Evolutionary conservation across 2,113 vertebrate species (phyloP).

Genomic region (Pseudopipra pipra): DNA sequence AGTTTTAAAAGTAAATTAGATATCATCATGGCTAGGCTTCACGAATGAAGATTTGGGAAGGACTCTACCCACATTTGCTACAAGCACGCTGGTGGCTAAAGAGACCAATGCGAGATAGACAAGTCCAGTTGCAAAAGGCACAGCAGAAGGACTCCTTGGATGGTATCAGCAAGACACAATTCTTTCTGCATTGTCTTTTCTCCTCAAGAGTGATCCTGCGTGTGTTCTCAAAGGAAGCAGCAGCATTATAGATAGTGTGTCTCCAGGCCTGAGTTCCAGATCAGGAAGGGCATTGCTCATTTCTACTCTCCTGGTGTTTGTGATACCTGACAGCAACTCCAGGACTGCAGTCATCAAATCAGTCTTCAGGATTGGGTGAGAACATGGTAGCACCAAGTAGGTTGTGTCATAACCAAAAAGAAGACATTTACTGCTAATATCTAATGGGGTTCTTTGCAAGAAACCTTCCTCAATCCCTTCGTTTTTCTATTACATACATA

Average conservation of each 20-base stretch:
- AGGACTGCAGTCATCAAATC: background rate
- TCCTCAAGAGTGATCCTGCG: too few relatives aligned
- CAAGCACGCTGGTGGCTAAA: too few relatives aligned
- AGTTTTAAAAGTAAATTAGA: background rate
- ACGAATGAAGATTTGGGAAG: too few relatives aligned
- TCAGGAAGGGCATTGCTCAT: background rate
- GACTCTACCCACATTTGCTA: too few relatives aligned
- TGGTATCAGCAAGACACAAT: too few relatives aligned
- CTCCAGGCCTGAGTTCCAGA: background rate
- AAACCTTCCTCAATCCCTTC: background rate
- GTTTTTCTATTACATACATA: background rate
- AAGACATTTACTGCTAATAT: background rate
- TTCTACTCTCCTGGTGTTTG: background rate
- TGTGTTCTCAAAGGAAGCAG: too few relatives aligned
- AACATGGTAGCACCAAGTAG: background rate
- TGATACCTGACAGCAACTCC: accelerated
- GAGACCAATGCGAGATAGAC: too few relatives aligned
- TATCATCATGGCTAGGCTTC: too few relatives aligned
- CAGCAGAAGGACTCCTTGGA: too few relatives aligned
- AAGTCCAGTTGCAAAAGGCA: too few relatives aligned
- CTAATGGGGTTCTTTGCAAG: background rate
- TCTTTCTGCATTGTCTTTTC: too few relatives aligned
- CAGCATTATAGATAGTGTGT: too few relatives aligned
- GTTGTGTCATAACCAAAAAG: background rate
- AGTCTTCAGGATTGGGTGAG: background rate